A percentile compares a stretch with the other conserved stretches of the same genome.
These are phyloP conservation scores for Vandiemenella viatica DNA, from an alignment of 2,888 invertebrate species.

Conservation along the genomic window DNA sequence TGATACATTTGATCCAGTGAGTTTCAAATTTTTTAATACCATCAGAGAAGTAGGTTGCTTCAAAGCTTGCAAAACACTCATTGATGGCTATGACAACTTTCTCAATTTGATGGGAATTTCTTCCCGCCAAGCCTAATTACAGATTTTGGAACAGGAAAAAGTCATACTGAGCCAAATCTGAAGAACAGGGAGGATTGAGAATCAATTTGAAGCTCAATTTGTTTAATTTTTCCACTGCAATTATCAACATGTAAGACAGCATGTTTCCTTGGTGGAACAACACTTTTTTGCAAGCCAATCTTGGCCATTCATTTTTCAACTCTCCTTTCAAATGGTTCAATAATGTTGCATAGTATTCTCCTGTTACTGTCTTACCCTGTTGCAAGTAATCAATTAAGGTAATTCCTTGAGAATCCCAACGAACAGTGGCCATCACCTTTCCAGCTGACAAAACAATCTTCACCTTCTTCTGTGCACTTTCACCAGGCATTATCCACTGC, in stretches of 20 bases:
- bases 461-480: neutral
- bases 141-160: neutral
- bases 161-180: no score
- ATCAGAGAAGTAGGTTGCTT: neutral
- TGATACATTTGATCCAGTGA: neutral
- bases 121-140: neutral
- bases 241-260: neutral
- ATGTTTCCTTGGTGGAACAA: no score
- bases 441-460: no score
- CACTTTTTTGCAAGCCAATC: no score
- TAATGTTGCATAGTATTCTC: neutral
- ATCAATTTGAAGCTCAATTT: neutral
- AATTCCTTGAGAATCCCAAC: neutral
- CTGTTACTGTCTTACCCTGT: neutral
- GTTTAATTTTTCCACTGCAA: neutral
- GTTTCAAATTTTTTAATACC: neutral
- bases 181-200: neutral
- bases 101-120: neutral
- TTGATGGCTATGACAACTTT: neutral
- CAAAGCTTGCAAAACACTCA: neutral
- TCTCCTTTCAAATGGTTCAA: neutral
- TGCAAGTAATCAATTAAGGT: neutral
- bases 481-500: neutral
- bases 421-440: neutral
- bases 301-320: neutral